Conservation (phyloP, 2,888 invertebrate species). For the Torymus tubicola region DNA sequence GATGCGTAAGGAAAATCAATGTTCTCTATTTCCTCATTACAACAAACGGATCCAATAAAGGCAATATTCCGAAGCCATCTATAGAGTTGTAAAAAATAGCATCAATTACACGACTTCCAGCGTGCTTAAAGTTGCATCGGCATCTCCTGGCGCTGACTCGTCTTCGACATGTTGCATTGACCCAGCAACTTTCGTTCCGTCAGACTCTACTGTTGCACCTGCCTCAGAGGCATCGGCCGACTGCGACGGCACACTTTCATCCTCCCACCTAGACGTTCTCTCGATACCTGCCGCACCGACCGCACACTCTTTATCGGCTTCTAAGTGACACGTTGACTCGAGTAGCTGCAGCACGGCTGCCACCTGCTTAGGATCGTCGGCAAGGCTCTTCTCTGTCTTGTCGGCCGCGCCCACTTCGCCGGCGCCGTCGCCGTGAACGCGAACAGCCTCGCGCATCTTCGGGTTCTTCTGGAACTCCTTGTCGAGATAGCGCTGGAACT, state of each 20-base stretch:
- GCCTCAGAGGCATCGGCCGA: background rate
- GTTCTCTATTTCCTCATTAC: no score
- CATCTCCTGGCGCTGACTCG: conserved; percentile 18
- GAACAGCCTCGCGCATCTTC: conserved; percentile 67
- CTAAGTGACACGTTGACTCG: conserved; percentile 3
- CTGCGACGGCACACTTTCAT: conserved; percentile 22
- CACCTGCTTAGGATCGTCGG: conserved; percentile 32
- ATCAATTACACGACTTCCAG: no score
- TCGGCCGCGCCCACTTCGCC: conserved; percentile 29
- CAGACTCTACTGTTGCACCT: conserved; percentile 37
- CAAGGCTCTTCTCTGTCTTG: conserved; percentile 52
- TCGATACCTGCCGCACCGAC: conserved; percentile 35
- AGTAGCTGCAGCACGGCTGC: background rate
- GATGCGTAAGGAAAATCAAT: no score
- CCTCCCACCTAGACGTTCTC: conserved; percentile 7
- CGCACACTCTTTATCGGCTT: background rate
- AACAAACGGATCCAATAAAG: no score
- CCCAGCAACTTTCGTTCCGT: conserved; percentile 54
- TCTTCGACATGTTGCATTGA: conserved; percentile 40
- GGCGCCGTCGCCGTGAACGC: conserved; percentile 9
- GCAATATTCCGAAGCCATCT: no score
- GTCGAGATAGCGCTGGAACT: conserved; percentile 81
- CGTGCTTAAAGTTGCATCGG: conserved; percentile 38
- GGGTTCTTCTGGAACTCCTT: conserved; percentile 76
- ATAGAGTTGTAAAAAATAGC: no score